Evolutionary conservation across 2,888 invertebrate genomes (phyloP).

Genomic region (Microdon myrmicae): DNA sequence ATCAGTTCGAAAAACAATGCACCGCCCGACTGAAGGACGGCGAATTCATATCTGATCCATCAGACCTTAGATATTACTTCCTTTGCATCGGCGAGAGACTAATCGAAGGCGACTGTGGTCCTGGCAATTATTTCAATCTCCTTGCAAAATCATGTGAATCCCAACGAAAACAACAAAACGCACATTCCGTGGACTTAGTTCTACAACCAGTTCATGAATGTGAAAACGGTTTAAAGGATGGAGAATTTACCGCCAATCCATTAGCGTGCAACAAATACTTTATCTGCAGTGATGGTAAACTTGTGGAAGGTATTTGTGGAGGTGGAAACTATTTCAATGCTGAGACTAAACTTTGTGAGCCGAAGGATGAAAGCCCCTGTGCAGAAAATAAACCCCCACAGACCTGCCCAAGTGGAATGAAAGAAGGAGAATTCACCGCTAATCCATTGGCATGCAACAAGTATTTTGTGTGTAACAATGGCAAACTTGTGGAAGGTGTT

Average conservation of each 20-base stretch:
- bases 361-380: too few species aligned
- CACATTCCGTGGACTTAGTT: too few species aligned
- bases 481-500: too few species aligned
- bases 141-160: not conserved
- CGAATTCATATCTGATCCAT: constrained; percentile 19
- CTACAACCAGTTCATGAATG: too few species aligned
- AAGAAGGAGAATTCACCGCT: too few species aligned
- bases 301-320: constrained; percentile 53
- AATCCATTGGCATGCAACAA: too few species aligned
- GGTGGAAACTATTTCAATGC: constrained; percentile 46
- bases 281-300: constrained; percentile 43
- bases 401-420: too few species aligned
- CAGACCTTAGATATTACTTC: constrained; percentile 17
- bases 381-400: too few species aligned
- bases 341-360: constrained; percentile 17
- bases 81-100: constrained; percentile 27
- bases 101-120: constrained; percentile 14
- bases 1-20: constrained; percentile 53
- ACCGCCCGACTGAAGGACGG: constrained; percentile 29
- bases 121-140: constrained; percentile 24
- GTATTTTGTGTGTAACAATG: too few species aligned
- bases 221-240: constrained; percentile 54
- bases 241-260: constrained; percentile 51
- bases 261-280: constrained; percentile 49
- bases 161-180: too few species aligned